A percentile compares a stretch with the other conserved stretches of the same genome.
These are phyloP conservation scores for Ceratosolen solmsi DNA, from an alignment of 1,140 invertebrate genomes.

Conservation along the genomic window DNA sequence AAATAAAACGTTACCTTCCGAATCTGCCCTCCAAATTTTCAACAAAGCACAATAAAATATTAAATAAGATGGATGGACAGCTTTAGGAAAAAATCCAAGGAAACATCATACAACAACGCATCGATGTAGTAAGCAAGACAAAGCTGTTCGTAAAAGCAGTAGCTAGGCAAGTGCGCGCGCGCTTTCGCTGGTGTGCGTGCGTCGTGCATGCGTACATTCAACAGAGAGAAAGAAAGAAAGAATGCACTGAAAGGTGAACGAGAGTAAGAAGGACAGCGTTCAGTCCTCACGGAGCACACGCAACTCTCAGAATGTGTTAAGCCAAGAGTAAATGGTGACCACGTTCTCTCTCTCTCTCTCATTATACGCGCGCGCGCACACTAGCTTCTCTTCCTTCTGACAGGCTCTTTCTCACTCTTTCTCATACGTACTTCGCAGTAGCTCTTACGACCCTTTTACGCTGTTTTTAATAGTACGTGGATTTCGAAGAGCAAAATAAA, in stretches of 20 bases:
- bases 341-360: too few species aligned
- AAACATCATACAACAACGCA: background rate
- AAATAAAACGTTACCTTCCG: background rate
- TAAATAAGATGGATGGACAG: background rate
- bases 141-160: constrained; percentile 7
- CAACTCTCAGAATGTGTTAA: constrained; percentile 64
- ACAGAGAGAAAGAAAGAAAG: background rate
- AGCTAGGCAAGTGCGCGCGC: background rate
- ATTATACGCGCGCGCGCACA: too few species aligned
- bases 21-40: background rate
- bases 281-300: constrained; percentile 58
- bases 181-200: background rate
- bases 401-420: background rate
- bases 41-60: background rate
- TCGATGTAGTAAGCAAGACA: constrained; percentile 7
- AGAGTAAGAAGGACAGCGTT: constrained; percentile 31
- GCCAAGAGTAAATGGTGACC: background rate
- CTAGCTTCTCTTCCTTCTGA: background rate
- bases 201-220: background rate
- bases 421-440: background rate
- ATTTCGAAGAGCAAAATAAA: background rate
- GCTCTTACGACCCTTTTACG: constrained; percentile 6
- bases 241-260: background rate
- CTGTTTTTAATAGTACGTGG: background rate
- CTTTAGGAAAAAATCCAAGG: background rate